Conservation (phyloP, 2,888 invertebrate species). For the Orthonychiurus folsomi region DNA sequence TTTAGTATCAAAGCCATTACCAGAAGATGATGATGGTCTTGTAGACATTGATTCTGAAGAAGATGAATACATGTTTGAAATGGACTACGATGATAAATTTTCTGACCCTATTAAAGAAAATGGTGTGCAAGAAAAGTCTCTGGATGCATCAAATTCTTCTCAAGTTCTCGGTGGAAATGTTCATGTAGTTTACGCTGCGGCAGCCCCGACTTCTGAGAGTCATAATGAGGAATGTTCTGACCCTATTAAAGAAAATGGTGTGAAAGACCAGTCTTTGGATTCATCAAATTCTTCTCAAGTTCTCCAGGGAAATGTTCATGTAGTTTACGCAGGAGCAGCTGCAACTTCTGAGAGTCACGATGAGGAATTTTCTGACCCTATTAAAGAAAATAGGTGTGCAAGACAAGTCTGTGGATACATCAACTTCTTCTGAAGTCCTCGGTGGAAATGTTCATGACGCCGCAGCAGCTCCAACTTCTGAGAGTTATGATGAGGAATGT, state of each 20-base stretch:
- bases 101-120: neutral
- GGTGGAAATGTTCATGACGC: constrained; percentile 23
- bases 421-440: too few species aligned
- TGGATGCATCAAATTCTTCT: too few species aligned
- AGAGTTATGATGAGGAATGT: constrained; percentile 22
- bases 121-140: neutral
- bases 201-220: too few species aligned
- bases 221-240: neutral
- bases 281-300: too few species aligned
- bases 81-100: neutral
- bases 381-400: neutral
- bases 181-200: too few species aligned
- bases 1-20: too few species aligned
- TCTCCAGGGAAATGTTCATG: constrained; percentile 11
- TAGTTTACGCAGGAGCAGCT: too few species aligned
- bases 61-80: neutral
- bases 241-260: neutral
- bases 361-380: neutral
- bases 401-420: too few species aligned
- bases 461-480: constrained; percentile 30
- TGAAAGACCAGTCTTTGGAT: constrained; percentile 1
- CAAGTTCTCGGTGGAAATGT: too few species aligned
- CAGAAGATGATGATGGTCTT: neutral
- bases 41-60: neutral
- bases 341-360: neutral